Conservation (phyloP, 1,140 invertebrate genomes). For the Frieseomelitta varia region DNA sequence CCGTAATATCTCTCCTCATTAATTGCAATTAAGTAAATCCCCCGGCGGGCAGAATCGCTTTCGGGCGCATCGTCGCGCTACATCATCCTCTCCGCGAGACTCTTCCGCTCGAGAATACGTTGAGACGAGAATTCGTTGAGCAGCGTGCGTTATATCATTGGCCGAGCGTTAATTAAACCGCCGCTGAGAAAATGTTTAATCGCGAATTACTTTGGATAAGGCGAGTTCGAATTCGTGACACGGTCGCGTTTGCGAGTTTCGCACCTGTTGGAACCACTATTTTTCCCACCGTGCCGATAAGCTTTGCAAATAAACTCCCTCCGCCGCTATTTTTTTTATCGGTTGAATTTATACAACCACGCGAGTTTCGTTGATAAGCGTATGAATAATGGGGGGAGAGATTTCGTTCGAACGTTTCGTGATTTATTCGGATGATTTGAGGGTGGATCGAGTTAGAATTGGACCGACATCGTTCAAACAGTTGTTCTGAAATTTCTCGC, state of each 20-base stretch:
- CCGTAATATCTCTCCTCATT: slow-evolving; percentile 80
- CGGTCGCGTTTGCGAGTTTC: background rate
- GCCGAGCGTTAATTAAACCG: slow-evolving; percentile 14
- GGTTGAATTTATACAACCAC: too few relatives aligned
- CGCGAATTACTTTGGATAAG: slow-evolving; percentile 1
- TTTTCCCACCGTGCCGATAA: background rate
- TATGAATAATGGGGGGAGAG: too few relatives aligned
- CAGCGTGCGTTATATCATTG: background rate
- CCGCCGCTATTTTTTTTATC: too few relatives aligned
- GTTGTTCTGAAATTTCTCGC: background rate
- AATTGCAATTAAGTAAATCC: slow-evolving; percentile 82
- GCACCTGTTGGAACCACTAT: slow-evolving; percentile 9
- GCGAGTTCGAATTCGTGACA: background rate
- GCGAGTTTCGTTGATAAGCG: too few relatives aligned
- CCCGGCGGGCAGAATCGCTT: slow-evolving; percentile 62
- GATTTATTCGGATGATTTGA: background rate
- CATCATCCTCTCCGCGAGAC: slow-evolving; percentile 47
- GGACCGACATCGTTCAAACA: too few relatives aligned
- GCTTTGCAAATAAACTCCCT: background rate
- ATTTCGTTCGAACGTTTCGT: too few relatives aligned
- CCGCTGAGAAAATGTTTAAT: background rate
- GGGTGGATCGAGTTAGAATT: too few relatives aligned
- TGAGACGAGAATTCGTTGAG: too few relatives aligned
- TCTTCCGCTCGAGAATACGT: background rate
- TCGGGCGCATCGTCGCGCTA: slow-evolving; percentile 56